These are phyloP conservation scores for Acrocera orbiculus DNA, from an alignment of 2,888 invertebrate genomes.

Conservation along the genomic window DNA sequence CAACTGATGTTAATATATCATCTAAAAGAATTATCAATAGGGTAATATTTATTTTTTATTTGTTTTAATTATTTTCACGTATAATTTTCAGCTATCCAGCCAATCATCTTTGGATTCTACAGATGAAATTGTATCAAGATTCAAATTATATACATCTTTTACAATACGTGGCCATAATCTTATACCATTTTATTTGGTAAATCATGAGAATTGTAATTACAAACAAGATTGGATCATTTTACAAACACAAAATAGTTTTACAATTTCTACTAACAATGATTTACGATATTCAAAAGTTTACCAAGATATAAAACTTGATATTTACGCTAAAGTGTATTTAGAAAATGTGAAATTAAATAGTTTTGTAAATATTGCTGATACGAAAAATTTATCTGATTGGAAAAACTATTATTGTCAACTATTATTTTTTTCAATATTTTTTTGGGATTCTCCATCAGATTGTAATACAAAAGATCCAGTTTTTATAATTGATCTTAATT, in stretches of 20 bases:
- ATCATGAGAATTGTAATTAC: no score
- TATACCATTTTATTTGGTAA: no score
- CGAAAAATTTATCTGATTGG: slow-evolving; percentile 32
- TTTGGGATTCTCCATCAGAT: slow-evolving; percentile 36
- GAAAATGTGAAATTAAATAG: slow-evolving; percentile 25
- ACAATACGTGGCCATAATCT: no score
- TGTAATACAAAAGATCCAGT: slow-evolving; percentile 25
- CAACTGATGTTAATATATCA: slow-evolving; percentile 1
- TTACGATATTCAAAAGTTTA: no score
- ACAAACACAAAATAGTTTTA: no score
- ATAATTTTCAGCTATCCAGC: no score
- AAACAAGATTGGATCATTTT: no score
- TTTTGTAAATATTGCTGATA: slow-evolving; percentile 34
- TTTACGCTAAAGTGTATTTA: no score
- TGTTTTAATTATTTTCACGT: not conserved
- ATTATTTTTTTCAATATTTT: slow-evolving; percentile 27
- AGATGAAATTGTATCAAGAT: slow-evolving; percentile 23
- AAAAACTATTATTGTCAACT: slow-evolving; percentile 38
- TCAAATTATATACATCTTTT: slow-evolving; percentile 24
- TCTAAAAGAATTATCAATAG: no score
- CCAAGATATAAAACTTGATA: no score
- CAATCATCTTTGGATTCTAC: slow-evolving; percentile 16
- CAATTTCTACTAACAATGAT: no score
- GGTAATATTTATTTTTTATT: not conserved
- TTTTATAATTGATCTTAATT: no score